These are phyloP conservation scores for Oscheius sp. DNA, from an alignment of 2,888 invertebrate genomes.

Conservation along the genomic window DNA sequence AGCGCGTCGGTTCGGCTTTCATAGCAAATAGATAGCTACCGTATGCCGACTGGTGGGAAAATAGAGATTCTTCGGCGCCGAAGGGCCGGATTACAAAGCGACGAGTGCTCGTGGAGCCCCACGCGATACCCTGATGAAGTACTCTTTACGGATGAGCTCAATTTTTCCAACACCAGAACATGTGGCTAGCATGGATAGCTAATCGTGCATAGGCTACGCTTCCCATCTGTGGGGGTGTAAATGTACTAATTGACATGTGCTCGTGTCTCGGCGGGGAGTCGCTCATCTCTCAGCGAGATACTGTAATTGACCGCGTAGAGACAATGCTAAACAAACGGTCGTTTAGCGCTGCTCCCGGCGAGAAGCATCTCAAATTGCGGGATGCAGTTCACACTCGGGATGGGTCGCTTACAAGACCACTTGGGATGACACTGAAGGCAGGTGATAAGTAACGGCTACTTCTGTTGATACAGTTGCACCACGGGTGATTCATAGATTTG, in stretches of 20 bases:
- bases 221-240: conserved; percentile 34
- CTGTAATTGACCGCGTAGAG: conserved; percentile 28
- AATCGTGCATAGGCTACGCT: conserved; percentile 20
- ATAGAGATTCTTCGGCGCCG: conserved; percentile 25
- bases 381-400: conserved; percentile 14
- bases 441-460: not conserved
- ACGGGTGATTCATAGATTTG: too few relatives aligned
- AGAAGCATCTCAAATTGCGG: conserved; percentile 27
- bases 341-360: conserved; percentile 24
- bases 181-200: conserved; percentile 8
- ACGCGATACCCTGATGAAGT: conserved; percentile 31
- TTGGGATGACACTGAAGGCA: too few relatives aligned
- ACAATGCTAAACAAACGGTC: conserved; percentile 31
- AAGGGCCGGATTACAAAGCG: conserved; percentile 29
- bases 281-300: conserved; percentile 26
- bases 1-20: conserved; percentile 32
- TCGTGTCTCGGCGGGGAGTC: conserved; percentile 28
- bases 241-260: conserved; percentile 35
- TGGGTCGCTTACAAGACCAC: not conserved
- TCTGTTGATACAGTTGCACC: not conserved
- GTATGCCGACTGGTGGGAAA: conserved; percentile 26
- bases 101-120: conserved; percentile 29
- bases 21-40: conserved; percentile 31
- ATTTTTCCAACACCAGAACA: not conserved
- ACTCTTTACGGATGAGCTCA: too few relatives aligned